phyloP scores from a whole-genome alignment of 1,140 invertebrate species.

The Zaprionus africanus region DNA sequence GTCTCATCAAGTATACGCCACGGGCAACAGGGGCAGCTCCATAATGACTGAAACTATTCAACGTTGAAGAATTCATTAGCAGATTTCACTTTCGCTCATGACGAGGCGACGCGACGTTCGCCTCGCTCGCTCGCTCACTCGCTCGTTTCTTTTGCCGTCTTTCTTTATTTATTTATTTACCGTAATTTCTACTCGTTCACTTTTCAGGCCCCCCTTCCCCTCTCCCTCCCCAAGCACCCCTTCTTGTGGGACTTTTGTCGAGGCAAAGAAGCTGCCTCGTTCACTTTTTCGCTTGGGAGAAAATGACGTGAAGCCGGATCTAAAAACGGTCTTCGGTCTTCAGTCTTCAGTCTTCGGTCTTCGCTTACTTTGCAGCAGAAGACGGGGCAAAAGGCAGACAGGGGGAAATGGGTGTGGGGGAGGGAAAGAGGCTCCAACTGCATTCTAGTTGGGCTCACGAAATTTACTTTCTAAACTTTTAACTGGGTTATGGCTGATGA shows the following conservation, averaged over 20 bases:
- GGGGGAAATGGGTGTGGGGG: not conserved
- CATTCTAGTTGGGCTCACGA: constrained; percentile 55
- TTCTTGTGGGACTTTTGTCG: constrained; percentile 22
- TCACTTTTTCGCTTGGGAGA: constrained; percentile 51
- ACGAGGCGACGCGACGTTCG: constrained; percentile 63
- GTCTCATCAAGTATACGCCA: constrained; percentile 67
- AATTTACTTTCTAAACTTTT: constrained; percentile 63
- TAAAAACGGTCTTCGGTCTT: constrained; percentile 27
- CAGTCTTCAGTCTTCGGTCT: not conserved
- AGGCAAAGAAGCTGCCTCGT: constrained; percentile 60
- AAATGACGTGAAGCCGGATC: constrained; percentile 72
- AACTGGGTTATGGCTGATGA: constrained; percentile 26
- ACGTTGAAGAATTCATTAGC: constrained; percentile 84
- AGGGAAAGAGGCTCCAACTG: constrained; percentile 4
- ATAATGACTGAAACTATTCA: constrained; percentile 84
- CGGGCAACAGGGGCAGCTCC: constrained; percentile 49
- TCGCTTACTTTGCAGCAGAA: not conserved
- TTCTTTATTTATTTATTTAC: constrained; percentile 73
- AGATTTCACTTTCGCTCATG: constrained; percentile 84
- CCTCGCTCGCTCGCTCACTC: constrained; percentile 9
- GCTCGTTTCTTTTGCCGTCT: constrained; percentile 8
- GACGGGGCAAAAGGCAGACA: not conserved
- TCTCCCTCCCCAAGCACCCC: constrained; percentile 2
- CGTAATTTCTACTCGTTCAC: constrained; percentile 81
- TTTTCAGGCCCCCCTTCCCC: constrained; percentile 37